Percentiles rank a stretch among this genome's conserved stretches.
Evolutionary conservation across 1,140 invertebrate species (phyloP).

Genomic region (Drosophila azteca): DNA sequence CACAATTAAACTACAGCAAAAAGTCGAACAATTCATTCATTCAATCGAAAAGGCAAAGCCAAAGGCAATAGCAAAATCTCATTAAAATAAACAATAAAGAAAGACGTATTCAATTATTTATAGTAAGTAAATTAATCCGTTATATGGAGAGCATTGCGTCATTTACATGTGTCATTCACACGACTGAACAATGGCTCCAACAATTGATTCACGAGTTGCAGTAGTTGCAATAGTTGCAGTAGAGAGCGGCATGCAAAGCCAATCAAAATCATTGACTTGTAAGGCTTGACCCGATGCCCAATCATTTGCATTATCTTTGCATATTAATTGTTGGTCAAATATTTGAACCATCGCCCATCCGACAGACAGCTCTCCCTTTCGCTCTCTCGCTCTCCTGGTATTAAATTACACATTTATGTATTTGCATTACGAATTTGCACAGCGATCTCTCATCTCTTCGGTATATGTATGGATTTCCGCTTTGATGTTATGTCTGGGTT

Average conservation of each 20-base stretch:
- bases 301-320: slow-evolving; percentile 28
- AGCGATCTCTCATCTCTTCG: neutral
- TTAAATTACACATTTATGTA: slow-evolving; percentile 4
- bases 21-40: slow-evolving; percentile 14
- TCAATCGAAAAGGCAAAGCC: slow-evolving; percentile 16
- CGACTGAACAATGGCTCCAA: slow-evolving; percentile 18
- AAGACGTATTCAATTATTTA: slow-evolving; percentile 49
- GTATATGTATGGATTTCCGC: neutral
- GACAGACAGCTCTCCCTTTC: too few species aligned
- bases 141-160: slow-evolving; percentile 53
- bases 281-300: slow-evolving; percentile 30
- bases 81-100: slow-evolving; percentile 47
- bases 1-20: slow-evolving; percentile 19
- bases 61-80: slow-evolving; percentile 31
- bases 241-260: slow-evolving; percentile 21
- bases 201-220: too few species aligned
- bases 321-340: slow-evolving; percentile 30
- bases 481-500: slow-evolving; percentile 30
- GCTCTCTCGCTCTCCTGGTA: slow-evolving; percentile 40
- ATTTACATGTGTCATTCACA: slow-evolving; percentile 66
- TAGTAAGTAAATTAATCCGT: slow-evolving; percentile 34
- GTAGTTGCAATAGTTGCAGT: too few species aligned
- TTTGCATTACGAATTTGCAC: slow-evolving; percentile 63
- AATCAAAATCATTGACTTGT: slow-evolving; percentile 20
- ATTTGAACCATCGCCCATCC: slow-evolving; percentile 16